Evolutionary conservation across 1,140 invertebrate species (phyloP), one percentile per base, ranked within the genome.

Genomic region (Diploscapter pachys): DNA sequence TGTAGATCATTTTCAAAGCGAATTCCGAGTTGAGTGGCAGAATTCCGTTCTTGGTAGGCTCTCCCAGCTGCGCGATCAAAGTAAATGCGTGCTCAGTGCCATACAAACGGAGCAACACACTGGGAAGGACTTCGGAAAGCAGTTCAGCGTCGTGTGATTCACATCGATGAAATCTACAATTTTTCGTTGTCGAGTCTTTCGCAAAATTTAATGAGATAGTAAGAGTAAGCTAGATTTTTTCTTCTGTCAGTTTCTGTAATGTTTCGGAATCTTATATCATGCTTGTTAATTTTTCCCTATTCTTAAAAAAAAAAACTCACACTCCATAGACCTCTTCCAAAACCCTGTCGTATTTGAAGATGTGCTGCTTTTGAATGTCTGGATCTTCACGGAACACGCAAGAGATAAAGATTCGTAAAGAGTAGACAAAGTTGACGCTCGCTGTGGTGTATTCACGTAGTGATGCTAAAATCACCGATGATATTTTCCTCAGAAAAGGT

Each of bases 301-400:
- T 31, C 31, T 31, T 68, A 68, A 68, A 53, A 68, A 68, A 50
- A 59, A 59, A 59, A 52, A 68, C 66, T 68, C 51, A 68, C 66
- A 68, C n/a, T n/a, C 66, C 57, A 6, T 55, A 48, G 11, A 68
- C 11, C 57, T 68, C 66, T 52, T 68, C 66, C 1, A 52, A 68
- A 31, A 31, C 31, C 31, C 1, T 31, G 1, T 54, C 52, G 66
- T n/a, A 48, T 53, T 52, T n/a, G 6, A 68, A 68, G 56, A 52
- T 68, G 53, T 50, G 52, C 2, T 8, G 51, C 66, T 51, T 6
- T 6, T 52, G 48, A n/a, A 6, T 31, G 8, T 68, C 51, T 68
- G n/a, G 9, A n/a, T 68, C 66, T 68, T 68, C 66, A 55, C 66
- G 6, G 66, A 52, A 68, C 8, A 68, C 66, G 52, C 66, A 68